These are phyloP conservation scores for Bagarius yarrelli DNA, from an alignment of 2,113 vertebrate genomes.

Conservation along the genomic window DNA sequence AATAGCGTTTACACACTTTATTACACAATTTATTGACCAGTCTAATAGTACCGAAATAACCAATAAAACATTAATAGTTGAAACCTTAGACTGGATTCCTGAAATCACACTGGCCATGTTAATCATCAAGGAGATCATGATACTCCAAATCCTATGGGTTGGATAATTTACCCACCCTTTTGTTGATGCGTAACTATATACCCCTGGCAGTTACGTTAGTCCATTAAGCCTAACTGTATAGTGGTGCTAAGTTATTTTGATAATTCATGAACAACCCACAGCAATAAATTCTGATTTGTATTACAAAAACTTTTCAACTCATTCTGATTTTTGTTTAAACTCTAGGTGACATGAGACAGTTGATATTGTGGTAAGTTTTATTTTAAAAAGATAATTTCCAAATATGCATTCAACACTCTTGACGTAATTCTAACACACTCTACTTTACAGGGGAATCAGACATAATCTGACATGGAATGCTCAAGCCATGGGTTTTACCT, in stretches of 20 bases:
- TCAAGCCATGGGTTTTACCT: constrained; percentile 74
- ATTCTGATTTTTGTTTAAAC: constrained; percentile 39
- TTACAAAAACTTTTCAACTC: constrained; percentile 21
- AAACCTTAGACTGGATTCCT: constrained; percentile 38
- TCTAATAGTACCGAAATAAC: not conserved
- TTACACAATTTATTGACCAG: not conserved
- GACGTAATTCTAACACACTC: not conserved
- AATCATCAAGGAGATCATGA: constrained; percentile 60
- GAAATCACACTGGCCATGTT: constrained; percentile 62
- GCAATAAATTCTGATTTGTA: constrained; percentile 61
- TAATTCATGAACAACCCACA: constrained; percentile 37
- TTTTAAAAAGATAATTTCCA: not conserved
- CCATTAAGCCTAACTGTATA: constrained; percentile 51
- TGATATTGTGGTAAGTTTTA: constrained; percentile 82
- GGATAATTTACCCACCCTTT: constrained; percentile 66
- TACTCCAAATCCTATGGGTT: constrained; percentile 50
- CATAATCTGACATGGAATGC: constrained; percentile 85
- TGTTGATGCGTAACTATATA: constrained; percentile 71
- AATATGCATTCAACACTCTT: not conserved
- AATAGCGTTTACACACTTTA: not conserved
- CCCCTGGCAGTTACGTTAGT: constrained; percentile 59
- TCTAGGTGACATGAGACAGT: constrained; percentile 79
- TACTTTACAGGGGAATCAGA: constrained; percentile 75
- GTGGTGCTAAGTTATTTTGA: constrained; percentile 52
- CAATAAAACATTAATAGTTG: constrained; percentile 15